phyloP scores from a whole-genome alignment of 30 jellyfish, hydroid and myxozoan genomes.

The Chironex yamaguchii region DNA sequence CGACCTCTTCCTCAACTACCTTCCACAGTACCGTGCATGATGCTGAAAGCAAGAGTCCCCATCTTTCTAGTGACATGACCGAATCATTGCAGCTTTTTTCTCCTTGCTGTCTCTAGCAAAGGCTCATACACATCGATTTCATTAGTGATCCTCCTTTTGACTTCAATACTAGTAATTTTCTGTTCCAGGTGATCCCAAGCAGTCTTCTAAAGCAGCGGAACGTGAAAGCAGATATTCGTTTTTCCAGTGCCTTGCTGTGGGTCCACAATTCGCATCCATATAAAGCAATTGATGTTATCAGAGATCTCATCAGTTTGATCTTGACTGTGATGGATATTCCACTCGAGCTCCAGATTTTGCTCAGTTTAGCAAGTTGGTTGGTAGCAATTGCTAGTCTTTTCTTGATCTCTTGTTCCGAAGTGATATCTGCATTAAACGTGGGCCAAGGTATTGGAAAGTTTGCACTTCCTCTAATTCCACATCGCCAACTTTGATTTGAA shows the following conservation, averaged over 20 bases:
- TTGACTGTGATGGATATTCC: constrained; percentile 34
- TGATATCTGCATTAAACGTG: no score
- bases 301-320: constrained; percentile 1
- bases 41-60: constrained; percentile 39
- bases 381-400: constrained; percentile 56
- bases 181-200: constrained; percentile 41
- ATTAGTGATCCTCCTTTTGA: background rate
- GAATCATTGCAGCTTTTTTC: constrained; percentile 47
- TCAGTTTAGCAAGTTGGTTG: constrained; percentile 38
- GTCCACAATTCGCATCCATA: constrained; percentile 47
- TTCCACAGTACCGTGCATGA: constrained; percentile 31
- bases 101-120: constrained; percentile 49
- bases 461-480: no score
- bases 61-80: constrained; percentile 29
- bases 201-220: constrained; percentile 48
- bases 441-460: no score
- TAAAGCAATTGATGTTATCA: constrained; percentile 25
- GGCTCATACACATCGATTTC: constrained; percentile 5
- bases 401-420: no score
- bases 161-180: constrained; percentile 16
- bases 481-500: no score
- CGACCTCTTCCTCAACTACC: constrained; percentile 43
- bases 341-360: constrained; percentile 39
- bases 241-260: constrained; percentile 32
- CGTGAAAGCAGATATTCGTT: constrained; percentile 10